Evolutionary conservation across 2,113 vertebrate species (phyloP), one percentile per base, ranked within the genome.

Genomic region (Pogona vitticeps): DNA sequence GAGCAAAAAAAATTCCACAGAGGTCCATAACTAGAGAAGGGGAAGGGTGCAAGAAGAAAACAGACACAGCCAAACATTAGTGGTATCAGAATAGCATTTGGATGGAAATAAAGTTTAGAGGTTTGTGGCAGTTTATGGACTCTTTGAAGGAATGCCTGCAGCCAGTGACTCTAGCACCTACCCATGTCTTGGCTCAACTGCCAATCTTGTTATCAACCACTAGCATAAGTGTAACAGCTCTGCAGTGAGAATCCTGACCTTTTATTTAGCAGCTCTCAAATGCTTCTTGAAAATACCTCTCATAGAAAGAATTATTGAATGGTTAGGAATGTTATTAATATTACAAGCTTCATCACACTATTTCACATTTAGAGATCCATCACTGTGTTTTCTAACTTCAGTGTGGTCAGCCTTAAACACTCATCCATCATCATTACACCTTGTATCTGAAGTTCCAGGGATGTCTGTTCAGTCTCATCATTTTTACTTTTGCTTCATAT

Each of bases 301-400:
- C 71, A 68, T 20, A 77, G 76, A 76, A 42, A 76, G 26, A 88
- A 85, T 80, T 88, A 81, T 85, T 85, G 71, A 88, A 88, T 78
- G 67, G 36, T 81, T 73, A 65, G 68, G 58, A 80, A 65, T 21
- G 40, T 84, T 88, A 58, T 76, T 80, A 88, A 76, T 76, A 76
- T 76, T 82, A 59, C 70, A 73, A 68, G 70, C 42, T 85, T 85
- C 63, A 68, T 85, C 83, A 85, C 70, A 61, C 78, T 84, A 81
- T 76, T 81, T 85, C 83, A 73, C 56, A 81, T 79, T 76, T 80
- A 81, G 42, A 67, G 59, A 70, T 82, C 78, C 73, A 15, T 82
- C 33, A n/a, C 13, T n/a, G 23, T 6, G 21, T 65, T 86, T 68
- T 81, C 79, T 56, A 31, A 76, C 40, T 68, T 56, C 58, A 33